A percentile compares a stretch with the other conserved stretches of the same genome.
Conservation (phyloP, 2,888 invertebrate genomes). For the Cybosia mesomella region DNA sequence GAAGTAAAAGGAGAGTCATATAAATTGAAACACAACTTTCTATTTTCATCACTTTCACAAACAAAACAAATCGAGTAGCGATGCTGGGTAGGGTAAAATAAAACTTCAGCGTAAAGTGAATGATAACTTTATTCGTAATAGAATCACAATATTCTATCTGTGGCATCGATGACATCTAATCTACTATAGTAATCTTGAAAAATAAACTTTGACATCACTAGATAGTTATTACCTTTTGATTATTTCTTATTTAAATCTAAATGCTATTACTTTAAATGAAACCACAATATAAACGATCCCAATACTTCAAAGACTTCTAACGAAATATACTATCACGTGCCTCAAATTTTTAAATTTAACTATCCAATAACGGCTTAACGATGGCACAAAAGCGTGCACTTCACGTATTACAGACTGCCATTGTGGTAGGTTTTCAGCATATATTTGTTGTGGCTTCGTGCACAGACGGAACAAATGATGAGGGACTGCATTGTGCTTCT, state of each 20-base stretch:
- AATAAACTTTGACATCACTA: neutral
- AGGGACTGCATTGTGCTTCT: conserved; percentile 65
- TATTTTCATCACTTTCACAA: neutral
- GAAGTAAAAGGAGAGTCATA: neutral
- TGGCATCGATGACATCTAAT: neutral
- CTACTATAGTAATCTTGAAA: neutral
- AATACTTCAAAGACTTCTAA: neutral
- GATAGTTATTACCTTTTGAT: neutral
- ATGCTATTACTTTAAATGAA: neutral
- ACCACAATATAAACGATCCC: neutral
- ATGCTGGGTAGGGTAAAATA: neutral
- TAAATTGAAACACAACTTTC: conserved; percentile 1
- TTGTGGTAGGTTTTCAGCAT: conserved; percentile 53
- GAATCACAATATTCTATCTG: neutral
- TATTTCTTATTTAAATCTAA: no score
- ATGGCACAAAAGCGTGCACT: conserved; percentile 55
- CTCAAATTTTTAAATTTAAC: conserved; percentile 23
- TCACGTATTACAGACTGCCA: conserved; percentile 60
- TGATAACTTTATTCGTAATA: neutral
- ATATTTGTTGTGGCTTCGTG: conserved; percentile 53
- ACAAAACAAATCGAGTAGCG: neutral
- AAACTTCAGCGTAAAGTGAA: neutral
- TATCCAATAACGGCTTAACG: conserved; percentile 40
- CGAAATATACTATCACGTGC: conserved; percentile 12
- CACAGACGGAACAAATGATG: conserved; percentile 62